These are phyloP conservation scores for Micropoecilia bifurca DNA, from an alignment of 2,797 vertebrate species.

Conservation along the genomic window DNA sequence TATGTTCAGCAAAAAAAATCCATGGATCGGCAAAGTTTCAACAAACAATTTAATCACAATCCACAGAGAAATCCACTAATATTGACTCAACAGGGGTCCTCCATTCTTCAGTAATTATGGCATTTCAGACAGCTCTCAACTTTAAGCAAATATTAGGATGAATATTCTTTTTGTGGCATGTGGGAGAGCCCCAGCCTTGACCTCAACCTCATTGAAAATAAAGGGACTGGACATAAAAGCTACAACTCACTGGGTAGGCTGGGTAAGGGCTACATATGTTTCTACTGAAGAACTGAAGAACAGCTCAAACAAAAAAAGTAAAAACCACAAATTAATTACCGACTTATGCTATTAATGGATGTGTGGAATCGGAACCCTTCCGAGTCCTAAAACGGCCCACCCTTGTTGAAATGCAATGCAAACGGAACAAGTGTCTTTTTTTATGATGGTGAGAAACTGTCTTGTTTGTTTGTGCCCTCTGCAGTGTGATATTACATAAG, in stretches of 20 bases:
- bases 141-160: neutral
- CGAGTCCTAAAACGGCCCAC: neutral
- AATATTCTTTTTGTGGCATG: neutral
- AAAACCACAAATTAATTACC: neutral
- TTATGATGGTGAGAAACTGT: constrained; percentile 49
- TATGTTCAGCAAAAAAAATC: too few species aligned
- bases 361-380: neutral
- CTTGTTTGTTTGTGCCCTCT: constrained; percentile 53
- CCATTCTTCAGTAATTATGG: neutral
- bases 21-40: too few species aligned
- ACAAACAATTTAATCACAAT: too few species aligned
- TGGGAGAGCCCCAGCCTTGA: neutral
- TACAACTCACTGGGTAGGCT: neutral
- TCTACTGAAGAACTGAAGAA: neutral
- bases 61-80: neutral
- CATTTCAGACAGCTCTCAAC: neutral
- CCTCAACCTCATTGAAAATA: neutral
- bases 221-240: neutral
- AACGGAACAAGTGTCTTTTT: constrained; percentile 51
- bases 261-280: neutral
- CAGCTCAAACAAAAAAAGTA: neutral
- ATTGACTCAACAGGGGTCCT: neutral
- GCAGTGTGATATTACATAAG: constrained; percentile 61
- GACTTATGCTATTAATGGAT: neutral
- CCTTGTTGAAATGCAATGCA: constrained; percentile 51